These are phyloP conservation scores for Hippolais icterina DNA, from an alignment of 2,113 vertebrate species.

Conservation along the genomic window DNA sequence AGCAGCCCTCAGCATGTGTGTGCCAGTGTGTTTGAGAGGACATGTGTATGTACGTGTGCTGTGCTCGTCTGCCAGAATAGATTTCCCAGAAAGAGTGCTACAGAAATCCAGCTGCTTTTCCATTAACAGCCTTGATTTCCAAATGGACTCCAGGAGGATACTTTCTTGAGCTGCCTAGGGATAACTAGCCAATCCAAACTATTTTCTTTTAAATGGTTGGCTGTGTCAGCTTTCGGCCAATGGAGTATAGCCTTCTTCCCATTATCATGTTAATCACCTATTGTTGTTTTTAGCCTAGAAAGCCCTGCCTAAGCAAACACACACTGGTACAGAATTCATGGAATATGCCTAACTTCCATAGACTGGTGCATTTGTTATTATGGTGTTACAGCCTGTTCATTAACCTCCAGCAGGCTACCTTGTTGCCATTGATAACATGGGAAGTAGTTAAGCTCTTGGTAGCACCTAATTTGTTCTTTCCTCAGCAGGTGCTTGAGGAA, in stretches of 20 bases:
- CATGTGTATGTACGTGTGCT: neutral
- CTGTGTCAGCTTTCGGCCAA: slow-evolving; percentile 5
- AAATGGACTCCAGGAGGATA: slow-evolving; percentile 25
- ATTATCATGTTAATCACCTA: slow-evolving; percentile 12
- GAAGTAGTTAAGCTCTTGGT: slow-evolving; percentile 54
- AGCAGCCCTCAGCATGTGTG: neutral
- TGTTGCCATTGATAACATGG: slow-evolving; percentile 49
- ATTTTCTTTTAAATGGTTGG: slow-evolving; percentile 9
- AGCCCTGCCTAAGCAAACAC: slow-evolving; percentile 1
- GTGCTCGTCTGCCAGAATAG: neutral
- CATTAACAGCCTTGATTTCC: slow-evolving; percentile 47
- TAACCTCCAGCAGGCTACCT: slow-evolving; percentile 56
- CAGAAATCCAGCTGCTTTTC: slow-evolving; percentile 62
- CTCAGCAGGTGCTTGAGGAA: slow-evolving; percentile 50
- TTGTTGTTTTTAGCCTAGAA: slow-evolving; percentile 23
- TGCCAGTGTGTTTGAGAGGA: neutral
- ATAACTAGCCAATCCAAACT: slow-evolving; percentile 21
- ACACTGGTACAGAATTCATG: neutral
- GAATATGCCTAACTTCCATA: neutral
- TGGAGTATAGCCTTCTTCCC: neutral
- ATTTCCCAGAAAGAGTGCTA: slow-evolving; percentile 31
- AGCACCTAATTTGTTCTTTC: slow-evolving; percentile 52
- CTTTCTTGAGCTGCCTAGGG: slow-evolving; percentile 39
- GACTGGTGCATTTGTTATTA: neutral
- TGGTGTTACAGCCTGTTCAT: slow-evolving; percentile 23